Conservation (phyloP, 2,797 vertebrate species). For the Gallinago solitaria region DNA sequence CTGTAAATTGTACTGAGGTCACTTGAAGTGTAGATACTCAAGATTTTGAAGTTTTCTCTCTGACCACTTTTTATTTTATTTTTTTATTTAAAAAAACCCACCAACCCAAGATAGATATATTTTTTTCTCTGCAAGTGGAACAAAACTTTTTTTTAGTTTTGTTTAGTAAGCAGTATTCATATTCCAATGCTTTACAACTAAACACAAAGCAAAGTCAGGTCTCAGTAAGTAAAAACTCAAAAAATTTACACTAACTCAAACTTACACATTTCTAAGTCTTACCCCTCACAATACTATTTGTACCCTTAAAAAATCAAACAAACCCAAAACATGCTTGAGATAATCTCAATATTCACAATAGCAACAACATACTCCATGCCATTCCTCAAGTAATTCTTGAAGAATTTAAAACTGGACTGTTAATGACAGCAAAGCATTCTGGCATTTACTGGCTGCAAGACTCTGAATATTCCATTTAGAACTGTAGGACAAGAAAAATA, state of each 20-base stretch:
- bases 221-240: not conserved
- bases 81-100: no score
- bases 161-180: not conserved
- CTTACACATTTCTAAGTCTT: not conserved
- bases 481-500: not conserved
- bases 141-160: not conserved
- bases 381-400: not conserved
- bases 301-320: not conserved
- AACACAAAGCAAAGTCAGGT: not conserved
- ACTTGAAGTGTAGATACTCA: not conserved
- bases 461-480: not conserved
- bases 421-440: not conserved
- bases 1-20: not conserved
- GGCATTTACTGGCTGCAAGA: not conserved
- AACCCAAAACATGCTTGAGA: not conserved
- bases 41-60: not conserved
- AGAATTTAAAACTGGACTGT: not conserved
- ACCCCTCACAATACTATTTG: not conserved
- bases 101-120: not conserved
- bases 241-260: not conserved
- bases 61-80: not conserved
- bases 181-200: not conserved
- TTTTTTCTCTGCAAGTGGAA: not conserved
- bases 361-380: not conserved
- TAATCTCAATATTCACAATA: not conserved